Evolutionary conservation across 1,140 invertebrate species (phyloP).

Genomic region (Lepidurus arcticus): DNA sequence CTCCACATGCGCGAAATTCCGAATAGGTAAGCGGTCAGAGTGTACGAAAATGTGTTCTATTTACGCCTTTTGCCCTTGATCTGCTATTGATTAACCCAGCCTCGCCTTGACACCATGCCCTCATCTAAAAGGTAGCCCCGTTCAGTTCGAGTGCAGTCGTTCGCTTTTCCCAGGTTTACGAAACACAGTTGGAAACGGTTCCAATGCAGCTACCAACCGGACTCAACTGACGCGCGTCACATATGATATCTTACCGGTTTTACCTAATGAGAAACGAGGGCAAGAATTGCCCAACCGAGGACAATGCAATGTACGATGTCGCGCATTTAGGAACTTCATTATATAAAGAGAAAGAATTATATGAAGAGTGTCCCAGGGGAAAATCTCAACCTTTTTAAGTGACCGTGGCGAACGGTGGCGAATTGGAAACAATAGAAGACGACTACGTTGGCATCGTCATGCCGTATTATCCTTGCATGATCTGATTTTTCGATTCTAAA

Average conservation of each 20-base stretch:
- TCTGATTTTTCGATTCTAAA: not conserved
- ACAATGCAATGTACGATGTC: not conserved
- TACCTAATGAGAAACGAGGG: not conserved
- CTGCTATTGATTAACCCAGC: conserved; percentile 5
- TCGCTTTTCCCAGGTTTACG: not conserved
- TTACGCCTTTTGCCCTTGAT: not conserved
- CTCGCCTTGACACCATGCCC: conserved; percentile 3
- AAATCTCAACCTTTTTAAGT: not conserved
- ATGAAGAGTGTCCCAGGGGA: not conserved
- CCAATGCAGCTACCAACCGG: not conserved
- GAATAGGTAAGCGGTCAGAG: not conserved
- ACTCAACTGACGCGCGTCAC: not conserved
- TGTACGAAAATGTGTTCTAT: not conserved
- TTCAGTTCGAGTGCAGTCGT: not conserved
- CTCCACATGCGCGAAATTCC: not conserved
- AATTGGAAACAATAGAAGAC: not conserved
- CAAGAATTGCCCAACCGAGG: not conserved
- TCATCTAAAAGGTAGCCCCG: not conserved
- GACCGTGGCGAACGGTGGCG: not conserved
- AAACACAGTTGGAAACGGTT: not conserved
- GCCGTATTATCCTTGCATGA: not conserved
- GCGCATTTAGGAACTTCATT: not conserved
- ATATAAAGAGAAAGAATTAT: not conserved
- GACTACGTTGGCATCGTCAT: not conserved
- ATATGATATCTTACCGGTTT: not conserved